Conservation (phyloP, 2,888 invertebrate genomes). For the Drosophila kambysellisi region DNA sequence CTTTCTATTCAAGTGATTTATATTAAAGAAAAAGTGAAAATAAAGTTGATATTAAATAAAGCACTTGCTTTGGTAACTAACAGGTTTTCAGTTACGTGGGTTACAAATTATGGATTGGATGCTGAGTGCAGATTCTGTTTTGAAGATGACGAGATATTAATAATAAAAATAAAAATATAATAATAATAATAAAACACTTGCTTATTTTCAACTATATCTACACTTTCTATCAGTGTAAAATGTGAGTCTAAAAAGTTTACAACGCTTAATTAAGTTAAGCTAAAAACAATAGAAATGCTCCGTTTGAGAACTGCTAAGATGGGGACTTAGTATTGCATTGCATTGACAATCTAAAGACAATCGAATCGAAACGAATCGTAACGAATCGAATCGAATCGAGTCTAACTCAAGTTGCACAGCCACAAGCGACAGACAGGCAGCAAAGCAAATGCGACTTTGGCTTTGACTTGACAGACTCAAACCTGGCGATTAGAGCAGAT, state of each 20-base stretch:
- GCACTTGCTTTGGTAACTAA: not conserved
- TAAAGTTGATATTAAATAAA: not conserved
- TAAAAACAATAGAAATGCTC: conserved; percentile 40
- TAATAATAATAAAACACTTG: not conserved
- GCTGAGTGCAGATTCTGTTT: not conserved
- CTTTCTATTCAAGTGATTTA: not conserved
- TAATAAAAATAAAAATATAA: not conserved
- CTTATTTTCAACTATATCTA: not conserved
- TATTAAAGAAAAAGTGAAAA: not conserved
- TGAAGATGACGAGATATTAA: not conserved
- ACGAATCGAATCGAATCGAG: conserved; percentile 4
- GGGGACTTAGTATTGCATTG: conserved; percentile 35
- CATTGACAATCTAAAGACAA: conserved; percentile 18
- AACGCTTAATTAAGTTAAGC: conserved; percentile 63
- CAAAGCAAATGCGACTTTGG: conserved; percentile 14
- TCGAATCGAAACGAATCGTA: conserved; percentile 2
- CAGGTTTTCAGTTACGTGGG: not conserved
- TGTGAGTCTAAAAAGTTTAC: conserved; percentile 18
- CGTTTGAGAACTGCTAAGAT: conserved; percentile 48
- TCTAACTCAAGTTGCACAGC: conserved; percentile 17
- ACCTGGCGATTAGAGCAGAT: conserved; percentile 47
- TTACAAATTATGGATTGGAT: not conserved
- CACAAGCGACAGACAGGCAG: conserved; percentile 17
- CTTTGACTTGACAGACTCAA: conserved; percentile 26
- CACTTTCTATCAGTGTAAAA: conserved; percentile 1